Evolutionary conservation across 2,797 vertebrate species (phyloP), one percentile per base, ranked within the genome.

Genomic region (Perodicticus potto): DNA sequence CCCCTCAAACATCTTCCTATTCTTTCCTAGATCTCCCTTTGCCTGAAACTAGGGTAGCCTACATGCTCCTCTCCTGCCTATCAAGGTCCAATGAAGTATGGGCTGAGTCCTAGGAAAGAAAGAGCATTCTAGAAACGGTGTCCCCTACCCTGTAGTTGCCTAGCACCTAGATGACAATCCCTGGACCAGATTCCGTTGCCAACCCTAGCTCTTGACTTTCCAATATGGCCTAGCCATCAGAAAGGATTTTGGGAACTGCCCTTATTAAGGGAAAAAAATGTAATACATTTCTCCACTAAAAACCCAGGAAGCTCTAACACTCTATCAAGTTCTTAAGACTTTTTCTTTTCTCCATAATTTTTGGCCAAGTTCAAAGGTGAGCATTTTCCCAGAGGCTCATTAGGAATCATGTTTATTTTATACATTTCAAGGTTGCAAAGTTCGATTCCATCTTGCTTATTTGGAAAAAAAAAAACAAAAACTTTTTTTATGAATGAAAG

Each of bases 321-420:
- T 97, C 98, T 98, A 98, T 97, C 96, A 92, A 97, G 97, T 97
- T 97, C 97, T 97, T 98, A 96, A 1, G 93, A 97, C 95, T 95
- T 97, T 97, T 96, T 91, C 94, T 98, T 97, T 72, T 65, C 91
- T 95, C 93, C 96, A 97, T 97, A 98, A 97, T 93, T 96, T 96
- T 96, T 94, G 84, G 87, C 91, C 89, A 93, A 98, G 97, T 98
- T 98, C 97, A 99, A 98, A 98, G 98, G 98, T 11, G 96, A 98
- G 97, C 94, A 95, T 95, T 98, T 99, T 98, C 98, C 98, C 98
- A 98, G 98, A 98, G 97, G 86, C 97, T 98, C 96, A 97, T 94
- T 97, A 97, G 87, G 87, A 96, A 96, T 84, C 96, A 97, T 94
- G 87, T 96, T 97, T 97, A 98, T 97, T 96, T 97, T 96, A 95